Base-by-base conservation (phyloP, 2,113 vertebrate species). In the Daphoenositta chrysoptera region DNA sequence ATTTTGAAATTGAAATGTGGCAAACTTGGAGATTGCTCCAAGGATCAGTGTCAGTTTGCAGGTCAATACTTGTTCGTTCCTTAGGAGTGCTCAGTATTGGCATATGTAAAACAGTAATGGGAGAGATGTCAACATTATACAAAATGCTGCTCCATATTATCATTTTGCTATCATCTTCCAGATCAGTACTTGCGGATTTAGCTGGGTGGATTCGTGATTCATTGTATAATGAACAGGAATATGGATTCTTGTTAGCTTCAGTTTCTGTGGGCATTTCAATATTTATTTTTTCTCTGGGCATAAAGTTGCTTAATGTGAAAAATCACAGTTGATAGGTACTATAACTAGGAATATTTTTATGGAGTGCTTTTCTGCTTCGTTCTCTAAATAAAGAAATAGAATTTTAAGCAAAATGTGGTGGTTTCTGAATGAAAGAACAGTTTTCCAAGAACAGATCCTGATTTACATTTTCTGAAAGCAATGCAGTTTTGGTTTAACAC, bases 1-100 rank as follows among this genome's bases (percentile, higher is more conserved):
- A 97, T 98, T 98, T 98, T 98, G 97, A 98, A 98, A 98, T 98
- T 98, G 98, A 98, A 98, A 98, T 97, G 97, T 98, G 97, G 96
- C 96, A 97, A 98, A 98, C 83, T 96, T 97, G 83, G 96, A 97
- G 91, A 98, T 95, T 92, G 94, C 93, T 98, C 93, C 94, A 94
- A 98, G 96, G 93, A 97, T 96, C 90, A 83, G 94, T 95, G 96
- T 97, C 96, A 97, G 91, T 97, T 95, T 90, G 85, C 91, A 88
- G 96, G 95, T 98, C 97, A 97, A 94, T 97, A 96, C 83, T 83
- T 90, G 86, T 84, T 96, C 85, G n/a, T 96, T 84, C 80, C 85
- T 92, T 90, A 33, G 16, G 89, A 90, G 93, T n/a, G 88, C 61
- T 94, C 66, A 2, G 42, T 96, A 96, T 91, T 96, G 96, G 92